These are phyloP conservation scores for Thereva nobilitata DNA, from an alignment of 2,888 invertebrate genomes.

Conservation along the genomic window DNA sequence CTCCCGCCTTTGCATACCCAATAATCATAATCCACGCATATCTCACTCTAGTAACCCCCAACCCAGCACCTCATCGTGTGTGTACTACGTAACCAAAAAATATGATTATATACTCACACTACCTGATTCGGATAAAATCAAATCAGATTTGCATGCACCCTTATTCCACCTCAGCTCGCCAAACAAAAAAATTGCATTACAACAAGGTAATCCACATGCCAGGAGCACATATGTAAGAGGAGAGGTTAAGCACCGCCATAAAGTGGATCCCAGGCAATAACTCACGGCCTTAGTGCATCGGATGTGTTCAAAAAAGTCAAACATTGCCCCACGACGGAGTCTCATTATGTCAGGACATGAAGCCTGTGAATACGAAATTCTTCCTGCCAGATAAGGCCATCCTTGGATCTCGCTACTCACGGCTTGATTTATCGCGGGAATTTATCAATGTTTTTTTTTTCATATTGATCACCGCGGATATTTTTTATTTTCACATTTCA, in stretches of 20 bases:
- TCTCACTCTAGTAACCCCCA: too few species aligned
- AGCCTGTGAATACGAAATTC: slow-evolving; percentile 24
- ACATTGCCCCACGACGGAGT: slow-evolving; percentile 4
- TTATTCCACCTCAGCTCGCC: too few species aligned
- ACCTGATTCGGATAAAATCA: too few species aligned
- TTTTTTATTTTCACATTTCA: slow-evolving; percentile 23
- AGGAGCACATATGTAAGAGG: too few species aligned
- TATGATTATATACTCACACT: too few species aligned
- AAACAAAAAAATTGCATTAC: too few species aligned
- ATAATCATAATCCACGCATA: too few species aligned
- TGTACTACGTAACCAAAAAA: too few species aligned
- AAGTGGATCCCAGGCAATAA: neutral
- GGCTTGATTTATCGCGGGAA: slow-evolving; percentile 21
- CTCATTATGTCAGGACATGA: slow-evolving; percentile 30
- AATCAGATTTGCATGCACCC: too few species aligned
- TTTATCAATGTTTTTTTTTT: slow-evolving; percentile 24
- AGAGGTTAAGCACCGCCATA: neutral
- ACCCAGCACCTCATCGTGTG: too few species aligned
- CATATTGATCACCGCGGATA: neutral
- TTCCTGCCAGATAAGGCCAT: slow-evolving; percentile 20
- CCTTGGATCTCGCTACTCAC: slow-evolving; percentile 21
- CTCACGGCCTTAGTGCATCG: slow-evolving; percentile 15
- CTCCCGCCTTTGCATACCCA: too few species aligned
- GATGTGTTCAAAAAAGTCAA: slow-evolving; percentile 31
- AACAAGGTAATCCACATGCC: too few species aligned